Base-by-base conservation (phyloP, 2,113 vertebrate genomes). In the Sapajus apella region DNA sequence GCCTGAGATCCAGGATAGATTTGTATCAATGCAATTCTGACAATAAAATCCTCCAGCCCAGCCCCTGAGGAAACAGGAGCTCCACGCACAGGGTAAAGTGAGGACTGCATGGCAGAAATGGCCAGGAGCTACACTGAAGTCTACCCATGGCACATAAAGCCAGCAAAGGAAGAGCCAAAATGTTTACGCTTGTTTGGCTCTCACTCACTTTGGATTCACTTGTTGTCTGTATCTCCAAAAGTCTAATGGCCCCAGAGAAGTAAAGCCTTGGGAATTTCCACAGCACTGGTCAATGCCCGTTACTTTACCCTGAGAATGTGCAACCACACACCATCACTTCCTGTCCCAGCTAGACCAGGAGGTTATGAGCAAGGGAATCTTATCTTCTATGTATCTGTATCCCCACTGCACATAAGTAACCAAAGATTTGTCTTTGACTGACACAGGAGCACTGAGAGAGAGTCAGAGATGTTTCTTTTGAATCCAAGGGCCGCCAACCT, bases 71-170 rank as follows among this genome's bases (percentile, higher is more conserved):
- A 32, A 55, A 5, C 0, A 14, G 66, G 20, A 4, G 17, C 3
- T 43, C 18, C 9, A 43, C 8, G 4, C 43, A 58, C 25, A 8
- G 43, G 37, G 40, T 4, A 11, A 75, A 25, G 30, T 12, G 50
- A 66, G 43, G 35, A 9, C 35, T 1, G 0, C 3, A 25, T 1
- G 23, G 17, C 6, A 5, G 30, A 52, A 16, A 40, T 7, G 13
- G 23, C 83, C 9, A 0, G 75, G 20, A 40, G 18, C 61, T 6
- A 3, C 2, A 12, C 21, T 32, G 20, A 2, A 13, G 21, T 52
- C 43, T 30, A 2, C 37, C 30, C 1, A 0, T 0, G 8, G 43
- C 0, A 2, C 20, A 37, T 4, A 30, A 50, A 37, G 72, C 16
- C 40, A 30, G 27, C 37, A 35, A 27, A 52, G 45, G 5, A 64